Base-by-base conservation (phyloP, 2,888 invertebrate genomes). In the Ophion costatus region DNA sequence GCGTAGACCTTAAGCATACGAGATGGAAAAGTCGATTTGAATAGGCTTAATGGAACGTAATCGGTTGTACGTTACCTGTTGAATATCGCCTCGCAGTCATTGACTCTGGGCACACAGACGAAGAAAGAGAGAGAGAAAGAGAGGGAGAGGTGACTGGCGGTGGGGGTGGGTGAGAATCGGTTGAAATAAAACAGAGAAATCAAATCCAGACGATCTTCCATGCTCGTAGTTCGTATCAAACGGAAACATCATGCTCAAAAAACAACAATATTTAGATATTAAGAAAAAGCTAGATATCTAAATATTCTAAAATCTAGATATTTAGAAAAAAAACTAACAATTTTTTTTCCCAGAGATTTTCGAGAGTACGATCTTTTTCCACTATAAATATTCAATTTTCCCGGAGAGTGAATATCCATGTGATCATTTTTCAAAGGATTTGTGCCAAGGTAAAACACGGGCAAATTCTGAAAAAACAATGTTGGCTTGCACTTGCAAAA, bases 31-130 rank as follows among this genome's bases (percentile, higher is more conserved):
- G 84, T 86, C 79, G 82, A 83, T 86, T 86, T 85, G 80, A 88
- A 88, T 86, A 82, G 81, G 75, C 74, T 83, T 82, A 86, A 87
- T 87, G 78, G 86, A 85, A 85, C 81, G 84, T 85, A 83, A 86
- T 86, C 82, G 82, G 71, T 57, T 71, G 69, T 77, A 63, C 20
- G 20, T 77, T 86, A 90, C 89, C 90, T 89, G 89, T 90, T 90
- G 90, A 90, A 78, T 86, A 85, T 67, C 76, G 66, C 73, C 71
- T 66, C 80, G 22, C 45, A 71, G 38, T 76, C 71, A 63, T 80
- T 83, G 80, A 71, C 66, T 51, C 29, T 45, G 63, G 69, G 59
- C 66, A 45, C 11, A 66, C 6, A 22, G 24, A 63, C 6, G 10
- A 14, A 10, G 22, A 51, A 29, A 71, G 51, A 51, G 51, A 67